A percentile compares a stretch with the other conserved stretches of the same genome.
These are phyloP conservation scores for Epizoanthus stellaris DNA, from an alignment of 92 coral and sea anemone genomes.

Conservation along the genomic window DNA sequence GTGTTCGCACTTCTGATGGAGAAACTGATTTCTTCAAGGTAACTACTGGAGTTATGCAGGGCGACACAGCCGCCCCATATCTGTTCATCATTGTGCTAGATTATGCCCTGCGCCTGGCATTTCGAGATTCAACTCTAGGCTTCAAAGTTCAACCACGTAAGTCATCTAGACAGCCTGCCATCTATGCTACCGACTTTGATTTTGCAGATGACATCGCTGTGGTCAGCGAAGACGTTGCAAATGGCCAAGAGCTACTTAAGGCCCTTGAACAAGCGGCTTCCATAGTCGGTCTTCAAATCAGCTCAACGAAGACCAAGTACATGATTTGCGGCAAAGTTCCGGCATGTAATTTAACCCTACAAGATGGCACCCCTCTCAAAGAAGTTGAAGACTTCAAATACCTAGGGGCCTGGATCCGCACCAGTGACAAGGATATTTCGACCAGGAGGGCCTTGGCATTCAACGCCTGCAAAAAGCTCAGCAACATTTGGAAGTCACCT, in stretches of 20 bases:
- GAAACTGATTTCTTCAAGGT: too few species aligned
- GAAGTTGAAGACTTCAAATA: not conserved
- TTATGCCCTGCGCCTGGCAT: slow-evolving; percentile 1
- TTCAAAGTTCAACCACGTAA: not conserved
- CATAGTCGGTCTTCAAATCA: not conserved
- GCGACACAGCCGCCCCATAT: slow-evolving; percentile 20
- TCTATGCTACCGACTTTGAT: too few species aligned
- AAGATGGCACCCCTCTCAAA: not conserved
- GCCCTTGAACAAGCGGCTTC: not conserved
- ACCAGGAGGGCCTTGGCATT: too few species aligned
- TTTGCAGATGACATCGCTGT: not conserved
- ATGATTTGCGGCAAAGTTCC: not conserved
- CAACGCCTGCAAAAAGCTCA: too few species aligned
- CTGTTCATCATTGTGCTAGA: slow-evolving; percentile 15
- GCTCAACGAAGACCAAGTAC: not conserved
- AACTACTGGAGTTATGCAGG: not conserved
- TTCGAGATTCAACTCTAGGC: not conserved
- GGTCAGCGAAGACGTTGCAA: not conserved
- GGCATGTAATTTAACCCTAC: not conserved
- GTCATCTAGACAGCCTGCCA: too few species aligned
- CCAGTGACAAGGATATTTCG: not conserved
- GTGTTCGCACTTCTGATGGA: not conserved
- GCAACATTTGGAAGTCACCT: not conserved
- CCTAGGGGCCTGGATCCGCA: not conserved
- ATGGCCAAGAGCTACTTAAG: not conserved